These are phyloP conservation scores for Trichogramma pretiosum DNA, from an alignment of 1,140 invertebrate species.

Conservation along the genomic window DNA sequence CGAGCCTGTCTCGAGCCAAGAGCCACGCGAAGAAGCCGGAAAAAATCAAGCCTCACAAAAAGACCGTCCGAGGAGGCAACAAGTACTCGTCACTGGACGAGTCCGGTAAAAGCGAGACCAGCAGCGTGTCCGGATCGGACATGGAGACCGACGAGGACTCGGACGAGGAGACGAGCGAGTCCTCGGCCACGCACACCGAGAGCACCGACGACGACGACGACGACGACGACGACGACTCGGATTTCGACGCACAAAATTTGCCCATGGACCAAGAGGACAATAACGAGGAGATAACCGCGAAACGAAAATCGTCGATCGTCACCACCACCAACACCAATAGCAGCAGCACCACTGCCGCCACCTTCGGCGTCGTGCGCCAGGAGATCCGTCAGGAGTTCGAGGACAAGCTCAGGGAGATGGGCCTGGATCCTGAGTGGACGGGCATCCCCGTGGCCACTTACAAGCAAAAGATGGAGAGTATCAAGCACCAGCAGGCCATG, in stretches of 20 bases:
- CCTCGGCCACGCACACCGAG: slow-evolving; percentile 3
- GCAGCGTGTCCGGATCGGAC: slow-evolving; percentile 3
- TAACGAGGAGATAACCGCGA: too few species aligned
- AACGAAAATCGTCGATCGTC: too few species aligned
- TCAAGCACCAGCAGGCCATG: slow-evolving; percentile 46
- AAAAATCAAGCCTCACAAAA: background rate
- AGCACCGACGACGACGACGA: slow-evolving; percentile 10
- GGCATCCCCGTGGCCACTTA: slow-evolving; percentile 44
- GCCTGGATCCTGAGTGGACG: slow-evolving; percentile 49
- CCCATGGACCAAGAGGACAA: too few species aligned
- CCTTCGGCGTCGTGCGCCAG: too few species aligned
- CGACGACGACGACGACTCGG: too few species aligned
- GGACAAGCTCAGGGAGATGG: slow-evolving; percentile 42
- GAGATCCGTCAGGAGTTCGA: too few species aligned
- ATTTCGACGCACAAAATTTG: too few species aligned
- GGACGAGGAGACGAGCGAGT: slow-evolving; percentile 5
- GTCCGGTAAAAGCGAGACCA: slow-evolving; percentile 20
- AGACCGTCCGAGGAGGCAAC: background rate
- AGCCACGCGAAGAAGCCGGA: background rate
- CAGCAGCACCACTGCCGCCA: too few species aligned
- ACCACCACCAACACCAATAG: too few species aligned
- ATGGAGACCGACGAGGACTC: background rate
- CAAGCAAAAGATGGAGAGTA: slow-evolving; percentile 43
- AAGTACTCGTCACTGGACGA: slow-evolving; percentile 14
- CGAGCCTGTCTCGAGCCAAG: background rate